Evolutionary conservation across 2,797 vertebrate species (phyloP).

Genomic region (Lepus townsendii): DNA sequence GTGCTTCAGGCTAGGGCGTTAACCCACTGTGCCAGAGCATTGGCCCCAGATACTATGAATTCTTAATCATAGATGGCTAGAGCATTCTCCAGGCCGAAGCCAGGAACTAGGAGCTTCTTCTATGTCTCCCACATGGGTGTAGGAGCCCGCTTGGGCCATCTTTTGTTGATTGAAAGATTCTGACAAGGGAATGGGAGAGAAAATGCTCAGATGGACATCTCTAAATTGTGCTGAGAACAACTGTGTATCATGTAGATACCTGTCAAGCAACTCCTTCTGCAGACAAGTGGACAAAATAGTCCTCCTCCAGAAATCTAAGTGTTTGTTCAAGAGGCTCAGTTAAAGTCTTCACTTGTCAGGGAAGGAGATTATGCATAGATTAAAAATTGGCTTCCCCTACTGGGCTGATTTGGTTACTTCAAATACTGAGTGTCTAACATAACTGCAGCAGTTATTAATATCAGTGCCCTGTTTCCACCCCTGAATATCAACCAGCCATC

Average conservation of each 20-base stretch:
- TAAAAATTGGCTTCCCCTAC: neutral
- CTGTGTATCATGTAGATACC: neutral
- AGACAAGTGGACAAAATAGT: neutral
- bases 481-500: neutral
- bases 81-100: neutral
- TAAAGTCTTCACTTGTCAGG: neutral
- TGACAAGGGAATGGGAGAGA: neutral
- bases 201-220: neutral
- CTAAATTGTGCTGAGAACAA: neutral
- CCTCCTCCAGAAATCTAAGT: neutral
- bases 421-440: neutral
- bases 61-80: neutral
- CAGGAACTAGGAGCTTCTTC: too few relatives aligned
- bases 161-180: neutral
- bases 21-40: too few relatives aligned
- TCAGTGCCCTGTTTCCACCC: neutral
- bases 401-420: neutral
- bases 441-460: neutral
- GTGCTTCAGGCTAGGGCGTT: too few relatives aligned
- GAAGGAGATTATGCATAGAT: neutral
- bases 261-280: neutral
- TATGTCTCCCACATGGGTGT: too few relatives aligned
- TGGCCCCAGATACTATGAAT: too few relatives aligned
- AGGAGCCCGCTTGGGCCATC: too few relatives aligned
- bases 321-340: constrained; percentile 28